phyloP scores from a whole-genome alignment of 1,140 invertebrate genomes.

The Cherax quadricarinatus region DNA sequence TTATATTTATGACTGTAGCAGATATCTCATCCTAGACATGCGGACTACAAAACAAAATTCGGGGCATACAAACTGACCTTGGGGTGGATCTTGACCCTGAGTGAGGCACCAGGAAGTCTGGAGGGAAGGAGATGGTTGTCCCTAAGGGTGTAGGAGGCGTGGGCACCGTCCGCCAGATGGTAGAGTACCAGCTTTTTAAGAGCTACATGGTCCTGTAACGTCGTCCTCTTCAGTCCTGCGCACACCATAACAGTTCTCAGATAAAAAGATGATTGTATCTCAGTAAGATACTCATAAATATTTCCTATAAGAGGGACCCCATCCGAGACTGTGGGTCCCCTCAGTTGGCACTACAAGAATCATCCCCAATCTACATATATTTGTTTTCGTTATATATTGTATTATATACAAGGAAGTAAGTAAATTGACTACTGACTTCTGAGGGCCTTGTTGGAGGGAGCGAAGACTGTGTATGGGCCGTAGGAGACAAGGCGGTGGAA shows the following conservation, averaged over 20 bases:
- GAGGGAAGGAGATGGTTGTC: constrained; percentile 21
- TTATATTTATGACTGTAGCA: too few species aligned
- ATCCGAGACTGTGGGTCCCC: too few species aligned
- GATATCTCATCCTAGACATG: too few species aligned
- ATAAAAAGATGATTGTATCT: neutral
- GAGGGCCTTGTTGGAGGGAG: constrained; percentile 32
- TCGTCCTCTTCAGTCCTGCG: neutral
- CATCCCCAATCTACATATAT: neutral
- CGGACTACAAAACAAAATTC: too few species aligned
- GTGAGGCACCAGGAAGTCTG: neutral
- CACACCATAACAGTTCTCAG: neutral
- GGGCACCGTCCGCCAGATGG: neutral
- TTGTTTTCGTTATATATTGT: neutral
- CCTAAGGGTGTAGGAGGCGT: constrained; percentile 22
- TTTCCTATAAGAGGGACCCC: too few species aligned
- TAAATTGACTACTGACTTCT: neutral
- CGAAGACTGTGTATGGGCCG: constrained; percentile 34
- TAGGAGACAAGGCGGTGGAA: constrained; percentile 7
- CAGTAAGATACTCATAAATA: too few species aligned
- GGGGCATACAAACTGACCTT: neutral
- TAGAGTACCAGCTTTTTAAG: constrained; percentile 9
- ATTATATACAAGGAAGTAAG: neutral
- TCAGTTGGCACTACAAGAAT: too few species aligned
- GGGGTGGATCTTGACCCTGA: constrained; percentile 12
- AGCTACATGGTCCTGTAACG: neutral